Percentiles rank a stretch among this genome's conserved stretches.
Conservation (phyloP, 2,888 invertebrate genomes). For the Cosmia trapezina region DNA sequence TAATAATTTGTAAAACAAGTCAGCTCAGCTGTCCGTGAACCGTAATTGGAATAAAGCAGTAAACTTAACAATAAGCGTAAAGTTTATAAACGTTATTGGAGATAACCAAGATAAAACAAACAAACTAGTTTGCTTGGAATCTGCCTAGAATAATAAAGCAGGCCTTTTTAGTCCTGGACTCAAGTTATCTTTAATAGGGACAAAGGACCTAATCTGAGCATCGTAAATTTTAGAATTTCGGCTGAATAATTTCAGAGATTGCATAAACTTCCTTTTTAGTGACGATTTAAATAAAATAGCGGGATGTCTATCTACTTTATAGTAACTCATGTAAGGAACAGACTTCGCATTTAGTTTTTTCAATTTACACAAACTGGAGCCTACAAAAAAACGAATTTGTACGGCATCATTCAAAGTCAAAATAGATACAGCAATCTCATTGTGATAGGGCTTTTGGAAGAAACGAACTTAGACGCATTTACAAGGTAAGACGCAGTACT, state of each 20-base stretch:
- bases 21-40: conserved; percentile 22
- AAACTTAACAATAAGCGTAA: conserved; percentile 43
- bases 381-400: background rate
- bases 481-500: background rate
- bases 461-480: background rate
- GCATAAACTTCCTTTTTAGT: conserved; percentile 14
- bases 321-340: background rate
- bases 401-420: background rate
- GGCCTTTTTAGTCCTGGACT: conserved; percentile 32
- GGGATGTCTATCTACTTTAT: background rate
- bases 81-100: conserved; percentile 49
- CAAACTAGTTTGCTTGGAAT: conserved; percentile 19
- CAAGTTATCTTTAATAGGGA: conserved; percentile 37
- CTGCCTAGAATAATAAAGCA: conserved; percentile 38
- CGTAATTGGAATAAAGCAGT: conserved; percentile 32
- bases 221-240: conserved; percentile 37
- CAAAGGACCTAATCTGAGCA: conserved; percentile 37
- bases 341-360: background rate
- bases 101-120: conserved; percentile 46
- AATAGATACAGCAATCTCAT: background rate
- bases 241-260: conserved; percentile 37
- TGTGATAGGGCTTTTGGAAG: background rate
- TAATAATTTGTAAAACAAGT: too few relatives aligned
- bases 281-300: conserved; percentile 9
- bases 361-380: too few relatives aligned